Evolutionary conservation across 2,113 vertebrate genomes (phyloP).

Genomic region (Lipotes vexillifer): DNA sequence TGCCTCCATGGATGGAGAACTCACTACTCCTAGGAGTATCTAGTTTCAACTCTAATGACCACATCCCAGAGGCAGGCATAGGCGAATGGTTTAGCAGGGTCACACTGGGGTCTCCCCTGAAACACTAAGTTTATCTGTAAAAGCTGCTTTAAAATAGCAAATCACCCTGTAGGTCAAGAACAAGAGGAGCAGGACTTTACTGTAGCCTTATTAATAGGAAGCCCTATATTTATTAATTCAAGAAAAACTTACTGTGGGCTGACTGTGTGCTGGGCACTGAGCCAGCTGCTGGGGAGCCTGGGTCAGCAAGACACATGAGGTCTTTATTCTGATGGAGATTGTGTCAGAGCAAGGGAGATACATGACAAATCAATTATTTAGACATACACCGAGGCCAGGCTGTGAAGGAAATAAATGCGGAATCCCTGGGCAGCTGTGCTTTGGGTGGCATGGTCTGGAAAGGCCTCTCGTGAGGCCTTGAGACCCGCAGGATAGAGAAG

Average conservation of each 20-base stretch:
- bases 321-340: neutral
- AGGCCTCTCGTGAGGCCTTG: neutral
- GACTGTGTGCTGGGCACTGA: neutral
- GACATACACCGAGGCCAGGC: neutral
- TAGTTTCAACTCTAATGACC: neutral
- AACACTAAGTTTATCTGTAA: neutral
- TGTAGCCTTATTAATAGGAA: accelerated
- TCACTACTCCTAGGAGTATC: neutral
- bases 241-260: neutral
- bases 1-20: neutral
- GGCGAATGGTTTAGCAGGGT: neutral
- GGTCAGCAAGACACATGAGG: neutral
- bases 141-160: neutral
- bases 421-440: neutral
- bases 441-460: neutral
- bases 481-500: neutral
- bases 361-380: neutral
- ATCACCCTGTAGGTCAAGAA: neutral
- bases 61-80: neutral
- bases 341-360: neutral
- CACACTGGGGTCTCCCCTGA: neutral
- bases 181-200: neutral
- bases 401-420: neutral
- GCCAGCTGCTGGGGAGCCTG: neutral
- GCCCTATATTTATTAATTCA: neutral